Evolutionary conservation across 2,113 vertebrate genomes (phyloP).

Genomic region (Alethe castanea): DNA sequence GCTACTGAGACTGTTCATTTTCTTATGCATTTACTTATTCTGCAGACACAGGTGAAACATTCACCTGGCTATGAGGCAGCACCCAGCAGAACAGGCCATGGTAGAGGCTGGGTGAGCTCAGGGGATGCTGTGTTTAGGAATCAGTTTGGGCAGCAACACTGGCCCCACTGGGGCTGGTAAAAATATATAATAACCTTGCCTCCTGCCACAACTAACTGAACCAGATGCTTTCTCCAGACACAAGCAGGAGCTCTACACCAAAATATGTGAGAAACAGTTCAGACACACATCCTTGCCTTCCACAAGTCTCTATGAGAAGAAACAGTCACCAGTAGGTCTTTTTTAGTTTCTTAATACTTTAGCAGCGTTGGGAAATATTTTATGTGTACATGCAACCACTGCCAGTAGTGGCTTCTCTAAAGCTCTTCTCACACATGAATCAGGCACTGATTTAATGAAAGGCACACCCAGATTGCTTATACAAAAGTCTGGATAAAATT

Average conservation of each 20-base stretch:
- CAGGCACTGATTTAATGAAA: not conserved
- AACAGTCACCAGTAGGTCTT: not conserved
- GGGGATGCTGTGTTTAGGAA: not conserved
- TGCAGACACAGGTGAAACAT: not conserved
- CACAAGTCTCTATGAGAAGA: not conserved
- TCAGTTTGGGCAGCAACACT: not conserved
- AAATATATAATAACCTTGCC: not conserved
- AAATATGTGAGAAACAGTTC: not conserved
- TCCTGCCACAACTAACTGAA: not conserved
- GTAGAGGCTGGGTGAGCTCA: not conserved
- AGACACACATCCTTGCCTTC: not conserved
- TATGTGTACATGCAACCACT: not conserved
- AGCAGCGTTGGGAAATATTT: not conserved
- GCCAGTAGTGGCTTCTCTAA: not conserved
- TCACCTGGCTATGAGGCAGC: not conserved
- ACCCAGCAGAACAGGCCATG: not conserved
- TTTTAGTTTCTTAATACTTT: not conserved
- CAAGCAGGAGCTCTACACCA: not conserved
- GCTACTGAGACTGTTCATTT: not conserved
- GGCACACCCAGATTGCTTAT: not conserved
- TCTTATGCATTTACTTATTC: not conserved
- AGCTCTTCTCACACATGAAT: not conserved
- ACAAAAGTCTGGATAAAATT: not conserved
- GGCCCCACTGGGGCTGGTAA: not conserved
- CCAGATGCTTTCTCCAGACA: not conserved